A percentile compares a stretch with the other conserved stretches of the same genome.
phyloP scores from a whole-genome alignment of 1,140 invertebrate species.

The Periplaneta americana region DNA sequence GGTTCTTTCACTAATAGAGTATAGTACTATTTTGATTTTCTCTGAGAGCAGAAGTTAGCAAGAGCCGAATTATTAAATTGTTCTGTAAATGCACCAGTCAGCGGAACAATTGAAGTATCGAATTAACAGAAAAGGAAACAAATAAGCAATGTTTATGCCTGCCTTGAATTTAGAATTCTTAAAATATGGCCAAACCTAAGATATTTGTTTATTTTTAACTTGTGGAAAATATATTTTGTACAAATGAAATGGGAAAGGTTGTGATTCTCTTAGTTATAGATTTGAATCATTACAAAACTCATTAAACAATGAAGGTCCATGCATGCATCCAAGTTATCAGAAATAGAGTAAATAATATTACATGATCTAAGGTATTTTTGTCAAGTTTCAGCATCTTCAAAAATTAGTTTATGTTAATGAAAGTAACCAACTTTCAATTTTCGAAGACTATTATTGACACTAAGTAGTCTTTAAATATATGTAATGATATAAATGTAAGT shows the following conservation, averaged over 20 bases:
- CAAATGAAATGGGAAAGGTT: background rate
- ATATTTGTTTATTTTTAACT: background rate
- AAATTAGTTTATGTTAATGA: no score
- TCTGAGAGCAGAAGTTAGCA: background rate
- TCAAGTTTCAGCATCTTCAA: no score
- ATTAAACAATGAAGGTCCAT: no score
- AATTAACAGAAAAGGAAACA: background rate
- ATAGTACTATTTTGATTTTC: background rate
- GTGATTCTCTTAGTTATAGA: background rate
- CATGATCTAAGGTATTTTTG: no score
- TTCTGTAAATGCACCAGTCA: background rate
- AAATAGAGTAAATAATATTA: no score
- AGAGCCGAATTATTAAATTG: background rate
- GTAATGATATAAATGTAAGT: no score
- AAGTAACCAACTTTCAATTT: no score
- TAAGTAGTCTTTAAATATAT: no score
- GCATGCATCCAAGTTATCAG: no score
- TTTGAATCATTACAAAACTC: background rate
- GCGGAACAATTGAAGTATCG: background rate
- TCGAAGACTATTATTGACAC: no score
- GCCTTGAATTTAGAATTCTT: background rate
- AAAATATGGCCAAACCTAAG: background rate
- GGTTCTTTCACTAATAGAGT: no score
- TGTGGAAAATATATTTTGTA: background rate
- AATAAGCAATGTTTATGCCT: background rate